Evolutionary conservation across 2,113 vertebrate genomes (phyloP), one percentile per base, ranked within the genome.

Genomic region (Pteropus alecto): DNA sequence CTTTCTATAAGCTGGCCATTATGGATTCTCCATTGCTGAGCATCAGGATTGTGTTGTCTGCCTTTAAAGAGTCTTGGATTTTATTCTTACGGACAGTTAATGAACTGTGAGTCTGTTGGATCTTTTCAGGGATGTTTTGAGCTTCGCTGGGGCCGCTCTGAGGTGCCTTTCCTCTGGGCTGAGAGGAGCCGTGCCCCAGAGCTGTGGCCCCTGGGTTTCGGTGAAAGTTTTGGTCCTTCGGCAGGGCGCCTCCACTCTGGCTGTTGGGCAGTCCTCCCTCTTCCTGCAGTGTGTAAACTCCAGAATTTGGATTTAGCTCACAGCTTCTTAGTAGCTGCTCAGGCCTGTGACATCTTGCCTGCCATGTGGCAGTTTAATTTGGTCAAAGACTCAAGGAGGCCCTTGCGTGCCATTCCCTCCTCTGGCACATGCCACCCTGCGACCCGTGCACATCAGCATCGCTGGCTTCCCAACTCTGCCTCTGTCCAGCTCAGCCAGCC

Each of bases 401-500:
- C 48, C 61, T 15, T 8, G 14, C 24, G 19, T 51, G 51, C 41
- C 3, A 2, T 3, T 14, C 21, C 11, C 46, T 5, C 33, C 4
- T 1, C n/a, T 21, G 9, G 24, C 0, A 0, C 10, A 26, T 13
- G 21, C 73, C 1, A 2, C 51, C 48, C 46, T 30, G 65, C 16
- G 1, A 28, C 4, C 65, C 9, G 0, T 3, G n/a, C 10, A 35
- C 4, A 0, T 30, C 6, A 3, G 30, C 15, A 0, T 2, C 19
- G 70, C 0, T 16, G 12, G 67, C 35, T 2, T 33, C 56, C 7
- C 22, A 0, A 2, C 12, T 30, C 70, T 33, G 70, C 70, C n/a
- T 41, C n/a, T 16, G 51, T 33, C 51, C 26, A 8, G 7, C n/a
- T 71, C n/a, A 0, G 67, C 68, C 28, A 41, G 11, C 58, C 13